Evolutionary conservation across 1,140 invertebrate species (phyloP), one percentile per base, ranked within the genome.

Genomic region (Drusus annulatus): DNA sequence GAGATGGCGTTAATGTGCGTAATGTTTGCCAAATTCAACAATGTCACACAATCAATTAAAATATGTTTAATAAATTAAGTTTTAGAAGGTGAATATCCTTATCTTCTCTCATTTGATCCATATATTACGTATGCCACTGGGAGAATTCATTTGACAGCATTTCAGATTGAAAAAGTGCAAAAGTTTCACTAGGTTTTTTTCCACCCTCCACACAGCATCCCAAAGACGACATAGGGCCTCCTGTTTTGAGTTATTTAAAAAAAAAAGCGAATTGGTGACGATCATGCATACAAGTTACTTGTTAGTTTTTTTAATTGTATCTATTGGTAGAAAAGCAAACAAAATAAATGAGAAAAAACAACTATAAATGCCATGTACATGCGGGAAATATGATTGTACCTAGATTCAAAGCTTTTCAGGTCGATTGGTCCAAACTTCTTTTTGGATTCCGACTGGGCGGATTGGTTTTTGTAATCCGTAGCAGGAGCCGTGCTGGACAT

Each of bases 361-460:
- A 7, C 36, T 45, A 45, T 45, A 45, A 45, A 45, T 45, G 10
- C 0, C 8, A 45, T 1, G 36, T 45, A 1, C 36, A 45, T 45
- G 36, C 0, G 5, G 36, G 36, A 13, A 45, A 45, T 45, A 68
- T 63, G 21, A 81, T 73, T 56, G 86, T 92, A 93, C 92, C 91
- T 92, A 90, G 92, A 89, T 87, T 92, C 91, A 88, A 93, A 93
- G 85, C 91, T 90, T 87, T 90, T 88, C 86, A 90, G 85, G 88
- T 90, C 89, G 85, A 92, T 91, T 84, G 89, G 87, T 88, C 88
- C 90, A 82, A 85, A 80, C 60, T 86, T 86, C 17, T 80, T 85
- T 8, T 71, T 65, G 16, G 76, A 21, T 54, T 21, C 56, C 4
- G 31, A 63, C 56, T 88, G 31, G 31, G 31, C 86, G n/a, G 73